phyloP scores from a whole-genome alignment of 2,888 invertebrate species.

The Choreutis nemorana region DNA sequence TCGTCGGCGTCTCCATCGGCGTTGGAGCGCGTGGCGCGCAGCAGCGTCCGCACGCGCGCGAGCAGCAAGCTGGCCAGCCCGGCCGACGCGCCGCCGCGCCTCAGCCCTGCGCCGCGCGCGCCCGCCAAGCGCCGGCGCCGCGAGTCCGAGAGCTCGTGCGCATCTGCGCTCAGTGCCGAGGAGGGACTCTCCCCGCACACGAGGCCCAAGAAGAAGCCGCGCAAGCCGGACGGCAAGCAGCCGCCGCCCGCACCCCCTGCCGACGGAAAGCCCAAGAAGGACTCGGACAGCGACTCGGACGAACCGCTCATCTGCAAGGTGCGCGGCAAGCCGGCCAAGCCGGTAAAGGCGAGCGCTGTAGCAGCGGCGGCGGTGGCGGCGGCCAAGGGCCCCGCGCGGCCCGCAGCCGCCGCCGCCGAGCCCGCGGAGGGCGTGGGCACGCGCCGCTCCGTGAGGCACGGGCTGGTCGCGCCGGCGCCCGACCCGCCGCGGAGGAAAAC shows the following conservation, averaged over 20 bases:
- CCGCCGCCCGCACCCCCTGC: conserved; percentile 55
- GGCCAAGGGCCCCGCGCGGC: conserved; percentile 15
- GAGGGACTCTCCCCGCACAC: conserved; percentile 45
- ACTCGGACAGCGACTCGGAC: conserved; percentile 81
- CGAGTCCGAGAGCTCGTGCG: conserved; percentile 79
- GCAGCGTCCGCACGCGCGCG: conserved; percentile 71
- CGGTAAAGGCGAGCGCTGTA: conserved; percentile 17
- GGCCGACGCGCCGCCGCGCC: conserved; percentile 59
- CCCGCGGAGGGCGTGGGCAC: conserved; percentile 59
- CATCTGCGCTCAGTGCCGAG: conserved; percentile 70
- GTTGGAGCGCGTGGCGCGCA: conserved; percentile 47
- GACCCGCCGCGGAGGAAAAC: conserved; percentile 65
- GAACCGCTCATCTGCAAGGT: conserved; percentile 81
- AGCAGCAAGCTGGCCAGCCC: conserved; percentile 75
- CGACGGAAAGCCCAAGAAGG: conserved; percentile 63
- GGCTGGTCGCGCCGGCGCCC: conserved; percentile 21
- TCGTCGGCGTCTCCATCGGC: conserved; percentile 56
- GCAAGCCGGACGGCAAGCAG: conserved; percentile 36
- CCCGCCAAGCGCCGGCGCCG: conserved; percentile 76
- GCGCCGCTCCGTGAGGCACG: conserved; percentile 62
- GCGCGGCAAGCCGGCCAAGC: conserved; percentile 47
- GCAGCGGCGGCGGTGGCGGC: conserved; percentile 13
- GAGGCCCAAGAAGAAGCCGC: conserved; percentile 45
- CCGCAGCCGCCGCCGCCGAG: no score
- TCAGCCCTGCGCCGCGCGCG: conserved; percentile 42